Conservation (phyloP, 2,113 vertebrate genomes). For the Salvelinus alpinus region DNA sequence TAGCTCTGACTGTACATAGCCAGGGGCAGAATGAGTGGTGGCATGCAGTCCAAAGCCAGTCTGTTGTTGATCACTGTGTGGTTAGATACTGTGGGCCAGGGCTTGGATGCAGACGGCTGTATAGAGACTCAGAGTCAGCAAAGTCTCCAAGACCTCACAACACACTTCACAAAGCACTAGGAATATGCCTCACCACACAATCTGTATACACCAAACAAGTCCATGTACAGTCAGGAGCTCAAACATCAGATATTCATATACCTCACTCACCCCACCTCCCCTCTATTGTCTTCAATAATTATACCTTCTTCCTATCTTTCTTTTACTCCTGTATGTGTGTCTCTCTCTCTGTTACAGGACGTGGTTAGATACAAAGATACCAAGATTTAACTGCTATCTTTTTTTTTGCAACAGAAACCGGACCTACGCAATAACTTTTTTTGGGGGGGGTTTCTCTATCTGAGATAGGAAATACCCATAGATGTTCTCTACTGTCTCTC, state of each 20-base stretch:
- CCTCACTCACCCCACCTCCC: too few species aligned
- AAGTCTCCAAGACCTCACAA: too few species aligned
- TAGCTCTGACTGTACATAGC: not conserved
- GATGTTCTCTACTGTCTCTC: not conserved
- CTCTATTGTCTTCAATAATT: too few species aligned
- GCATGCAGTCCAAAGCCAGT: not conserved
- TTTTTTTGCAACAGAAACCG: not conserved
- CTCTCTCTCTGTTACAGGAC: not conserved
- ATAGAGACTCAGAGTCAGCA: not conserved
- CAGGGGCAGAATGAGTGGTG: not conserved
- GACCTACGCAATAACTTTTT: not conserved
- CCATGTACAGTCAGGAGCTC: too few species aligned
- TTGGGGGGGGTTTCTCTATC: not conserved
- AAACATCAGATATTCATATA: too few species aligned
- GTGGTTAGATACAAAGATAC: not conserved
- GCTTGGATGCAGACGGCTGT: not conserved
- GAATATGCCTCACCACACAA: too few species aligned
- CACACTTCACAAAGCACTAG: too few species aligned
- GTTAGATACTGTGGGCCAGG: not conserved
- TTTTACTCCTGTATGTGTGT: not conserved
- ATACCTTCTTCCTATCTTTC: not conserved
- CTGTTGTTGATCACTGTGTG: not conserved
- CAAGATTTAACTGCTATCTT: not conserved
- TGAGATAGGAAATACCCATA: not conserved
- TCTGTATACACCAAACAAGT: too few species aligned